Conservation (phyloP, 2,113 vertebrate species). For the Chaetura pelagica region DNA sequence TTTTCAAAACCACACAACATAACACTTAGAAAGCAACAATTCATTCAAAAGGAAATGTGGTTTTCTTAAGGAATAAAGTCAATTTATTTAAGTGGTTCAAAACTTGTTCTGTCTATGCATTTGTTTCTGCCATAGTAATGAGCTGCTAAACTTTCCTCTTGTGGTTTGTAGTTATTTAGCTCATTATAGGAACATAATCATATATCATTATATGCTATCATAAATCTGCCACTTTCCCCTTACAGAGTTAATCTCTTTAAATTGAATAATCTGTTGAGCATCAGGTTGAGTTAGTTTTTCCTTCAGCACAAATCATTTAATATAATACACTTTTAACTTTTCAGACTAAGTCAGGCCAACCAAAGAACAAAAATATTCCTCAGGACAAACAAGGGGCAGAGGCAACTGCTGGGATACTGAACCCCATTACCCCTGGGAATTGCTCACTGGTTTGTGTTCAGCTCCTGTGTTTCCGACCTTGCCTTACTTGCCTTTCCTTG, state of each 20-base stretch:
- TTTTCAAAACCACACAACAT: constrained; percentile 60
- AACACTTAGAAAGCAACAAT: constrained; percentile 64
- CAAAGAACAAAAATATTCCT: not conserved
- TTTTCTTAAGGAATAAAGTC: constrained; percentile 72
- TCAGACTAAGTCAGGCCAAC: not conserved
- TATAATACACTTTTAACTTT: not conserved
- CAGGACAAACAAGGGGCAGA: not conserved
- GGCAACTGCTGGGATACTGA: not conserved
- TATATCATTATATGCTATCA: constrained; percentile 66
- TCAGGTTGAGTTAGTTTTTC: constrained; percentile 68
- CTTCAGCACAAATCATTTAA: constrained; percentile 58
- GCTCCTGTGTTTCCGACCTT: not conserved
- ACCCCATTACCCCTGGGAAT: not conserved
- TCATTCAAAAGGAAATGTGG: constrained; percentile 63
- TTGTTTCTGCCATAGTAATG: constrained; percentile 69
- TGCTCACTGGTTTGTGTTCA: not conserved
- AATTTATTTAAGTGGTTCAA: constrained; percentile 67
- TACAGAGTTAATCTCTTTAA: constrained; percentile 61
- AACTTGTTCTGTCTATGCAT: constrained; percentile 67
- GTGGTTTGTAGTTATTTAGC: constrained; percentile 68
- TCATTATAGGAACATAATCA: constrained; percentile 67
- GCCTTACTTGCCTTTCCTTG: too few relatives aligned
- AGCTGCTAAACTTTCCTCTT: constrained; percentile 71
- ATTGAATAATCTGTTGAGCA: constrained; percentile 68
- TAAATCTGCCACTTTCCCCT: constrained; percentile 67